phyloP scores from a whole-genome alignment of 2,113 vertebrate genomes.

The Coptodon bakossiorum region DNA sequence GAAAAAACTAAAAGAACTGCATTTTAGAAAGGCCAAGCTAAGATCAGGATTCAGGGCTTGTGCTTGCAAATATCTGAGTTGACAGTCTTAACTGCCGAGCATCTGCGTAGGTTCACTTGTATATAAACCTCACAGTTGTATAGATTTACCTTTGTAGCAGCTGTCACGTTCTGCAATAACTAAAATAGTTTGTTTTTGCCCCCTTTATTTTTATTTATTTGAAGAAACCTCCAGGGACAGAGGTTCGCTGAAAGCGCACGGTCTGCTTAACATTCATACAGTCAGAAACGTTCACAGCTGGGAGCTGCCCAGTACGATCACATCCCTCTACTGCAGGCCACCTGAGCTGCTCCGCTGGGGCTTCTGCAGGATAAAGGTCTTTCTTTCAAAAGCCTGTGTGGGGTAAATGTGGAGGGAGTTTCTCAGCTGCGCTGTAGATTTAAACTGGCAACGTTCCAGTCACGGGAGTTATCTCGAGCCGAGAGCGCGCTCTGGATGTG shows the following conservation, averaged over 20 bases:
- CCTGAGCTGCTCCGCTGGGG: constrained; percentile 42
- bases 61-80: neutral
- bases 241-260: neutral
- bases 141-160: neutral
- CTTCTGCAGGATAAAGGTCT: neutral
- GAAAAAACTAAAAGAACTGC: neutral
- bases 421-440: constrained; percentile 19
- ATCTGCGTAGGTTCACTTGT: neutral
- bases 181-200: neutral
- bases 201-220: neutral
- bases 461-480: neutral
- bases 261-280: constrained; percentile 37
- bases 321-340: constrained; percentile 3
- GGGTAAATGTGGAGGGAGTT: neutral
- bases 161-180: neutral
- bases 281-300: constrained; percentile 43
- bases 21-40: neutral
- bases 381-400: neutral
- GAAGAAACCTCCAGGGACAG: constrained; percentile 1
- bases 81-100: neutral
- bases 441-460: neutral
- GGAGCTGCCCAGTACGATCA: constrained; percentile 6
- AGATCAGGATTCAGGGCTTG: neutral
- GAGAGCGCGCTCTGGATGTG: neutral
- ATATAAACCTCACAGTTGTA: neutral